Conservation (phyloP, 2,113 vertebrate genomes). For the Muntiacus muntjak region DNA sequence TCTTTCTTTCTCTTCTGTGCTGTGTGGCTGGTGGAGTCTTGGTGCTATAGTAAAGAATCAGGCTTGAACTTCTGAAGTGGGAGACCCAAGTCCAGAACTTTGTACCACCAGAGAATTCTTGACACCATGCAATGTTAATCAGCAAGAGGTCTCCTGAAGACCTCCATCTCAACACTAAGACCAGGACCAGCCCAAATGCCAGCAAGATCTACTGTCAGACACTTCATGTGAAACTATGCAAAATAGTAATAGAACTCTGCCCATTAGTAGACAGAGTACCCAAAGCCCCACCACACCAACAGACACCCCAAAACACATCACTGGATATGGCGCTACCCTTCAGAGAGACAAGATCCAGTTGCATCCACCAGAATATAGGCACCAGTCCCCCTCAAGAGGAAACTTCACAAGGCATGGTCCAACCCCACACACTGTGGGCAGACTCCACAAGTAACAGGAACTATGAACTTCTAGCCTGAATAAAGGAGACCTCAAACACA, state of each 20-base stretch:
- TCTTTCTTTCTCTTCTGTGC: background rate
- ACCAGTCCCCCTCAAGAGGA: background rate
- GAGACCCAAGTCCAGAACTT: background rate
- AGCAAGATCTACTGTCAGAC: background rate
- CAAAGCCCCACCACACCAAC: background rate
- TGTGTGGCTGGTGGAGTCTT: background rate
- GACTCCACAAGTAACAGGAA: background rate
- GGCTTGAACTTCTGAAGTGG: background rate
- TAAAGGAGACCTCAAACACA: background rate
- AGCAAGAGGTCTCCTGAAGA: background rate
- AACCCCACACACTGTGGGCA: background rate
- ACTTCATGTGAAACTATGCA: background rate
- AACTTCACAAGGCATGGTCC: background rate
- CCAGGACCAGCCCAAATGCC: background rate
- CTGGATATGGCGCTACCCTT: background rate
- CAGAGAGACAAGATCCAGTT: background rate
- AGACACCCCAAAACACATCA: background rate
- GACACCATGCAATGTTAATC: background rate
- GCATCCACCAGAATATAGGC: background rate
- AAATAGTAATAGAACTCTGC: background rate
- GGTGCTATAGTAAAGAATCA: background rate
- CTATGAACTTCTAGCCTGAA: background rate
- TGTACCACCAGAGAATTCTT: background rate
- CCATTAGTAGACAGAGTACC: background rate
- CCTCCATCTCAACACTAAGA: background rate